These are phyloP conservation scores for Podarcis raffonei DNA, from an alignment of 2,113 vertebrate genomes.

Conservation along the genomic window DNA sequence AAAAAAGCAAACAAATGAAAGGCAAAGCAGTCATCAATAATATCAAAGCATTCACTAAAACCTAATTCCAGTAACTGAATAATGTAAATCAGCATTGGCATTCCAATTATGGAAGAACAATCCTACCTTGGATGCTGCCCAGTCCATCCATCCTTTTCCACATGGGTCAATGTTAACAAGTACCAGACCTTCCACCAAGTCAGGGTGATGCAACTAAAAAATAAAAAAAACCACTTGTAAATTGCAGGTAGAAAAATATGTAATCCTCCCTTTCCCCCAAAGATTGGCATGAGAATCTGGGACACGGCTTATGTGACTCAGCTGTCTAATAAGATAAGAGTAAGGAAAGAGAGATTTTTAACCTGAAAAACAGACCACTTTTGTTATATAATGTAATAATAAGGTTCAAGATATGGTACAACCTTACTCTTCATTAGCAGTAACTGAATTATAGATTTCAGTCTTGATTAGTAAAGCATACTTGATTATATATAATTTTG, in stretches of 20 bases:
- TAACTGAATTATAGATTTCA: background rate
- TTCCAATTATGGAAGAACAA: background rate
- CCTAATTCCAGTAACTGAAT: background rate
- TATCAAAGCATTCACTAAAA: background rate
- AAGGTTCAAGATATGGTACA: background rate
- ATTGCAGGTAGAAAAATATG: background rate
- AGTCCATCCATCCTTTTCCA: slow-evolving; percentile 97
- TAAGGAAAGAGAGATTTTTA: too few relatives aligned
- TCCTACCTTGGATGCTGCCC: slow-evolving; percentile 94
- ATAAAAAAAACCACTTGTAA: background rate
- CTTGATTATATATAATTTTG: background rate
- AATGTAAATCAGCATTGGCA: background rate
- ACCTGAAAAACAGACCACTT: too few relatives aligned
- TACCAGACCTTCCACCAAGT: slow-evolving; percentile 91
- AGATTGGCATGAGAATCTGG: too few relatives aligned
- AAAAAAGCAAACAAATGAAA: background rate
- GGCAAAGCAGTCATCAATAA: background rate
- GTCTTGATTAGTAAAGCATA: background rate
- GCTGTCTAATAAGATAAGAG: too few relatives aligned
- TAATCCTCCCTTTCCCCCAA: background rate
- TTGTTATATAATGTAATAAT: too few relatives aligned
- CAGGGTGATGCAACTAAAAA: slow-evolving; percentile 86
- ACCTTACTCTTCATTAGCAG: background rate
- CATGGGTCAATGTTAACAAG: slow-evolving; percentile 96
- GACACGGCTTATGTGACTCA: too few relatives aligned